Evolutionary conservation across 2,113 vertebrate genomes (phyloP).

Genomic region (Hemicordylus capensis): DNA sequence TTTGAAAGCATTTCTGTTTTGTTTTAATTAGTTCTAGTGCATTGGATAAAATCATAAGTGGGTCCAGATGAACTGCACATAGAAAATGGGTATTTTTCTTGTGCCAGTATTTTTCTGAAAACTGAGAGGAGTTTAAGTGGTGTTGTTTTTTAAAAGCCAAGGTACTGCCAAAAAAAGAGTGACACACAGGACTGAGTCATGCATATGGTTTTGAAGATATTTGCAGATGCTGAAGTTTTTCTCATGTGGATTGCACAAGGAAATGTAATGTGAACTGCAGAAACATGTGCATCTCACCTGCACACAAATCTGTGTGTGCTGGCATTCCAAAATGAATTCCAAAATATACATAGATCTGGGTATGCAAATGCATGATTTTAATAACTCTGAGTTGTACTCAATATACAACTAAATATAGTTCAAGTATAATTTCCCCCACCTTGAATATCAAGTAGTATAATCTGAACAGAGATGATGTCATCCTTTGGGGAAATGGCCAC

Average conservation of each 20-base stretch:
- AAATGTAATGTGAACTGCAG: neutral
- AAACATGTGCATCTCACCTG: neutral
- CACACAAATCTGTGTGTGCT: neutral
- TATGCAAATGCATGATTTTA: neutral
- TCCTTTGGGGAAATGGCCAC: neutral
- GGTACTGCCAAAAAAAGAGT: neutral
- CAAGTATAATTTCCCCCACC: neutral
- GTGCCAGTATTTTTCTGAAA: constrained; percentile 24
- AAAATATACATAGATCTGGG: neutral
- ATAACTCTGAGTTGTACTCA: neutral
- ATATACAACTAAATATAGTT: neutral
- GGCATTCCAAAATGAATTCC: neutral
- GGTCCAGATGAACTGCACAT: constrained; percentile 49
- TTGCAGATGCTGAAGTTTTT: neutral
- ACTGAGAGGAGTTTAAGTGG: constrained; percentile 33
- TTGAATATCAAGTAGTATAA: neutral
- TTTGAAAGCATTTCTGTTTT: constrained; percentile 29
- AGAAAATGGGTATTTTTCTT: constrained; percentile 46
- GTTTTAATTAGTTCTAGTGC: constrained; percentile 17
- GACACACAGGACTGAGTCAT: constrained; percentile 7
- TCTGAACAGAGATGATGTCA: neutral
- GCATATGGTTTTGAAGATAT: neutral
- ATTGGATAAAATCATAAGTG: constrained; percentile 45
- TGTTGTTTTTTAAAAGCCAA: neutral
- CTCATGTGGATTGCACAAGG: neutral